Evolutionary conservation across 2,888 invertebrate species (phyloP), one percentile per base, ranked within the genome.

Genomic region (Synanthedon tipuliformis): DNA sequence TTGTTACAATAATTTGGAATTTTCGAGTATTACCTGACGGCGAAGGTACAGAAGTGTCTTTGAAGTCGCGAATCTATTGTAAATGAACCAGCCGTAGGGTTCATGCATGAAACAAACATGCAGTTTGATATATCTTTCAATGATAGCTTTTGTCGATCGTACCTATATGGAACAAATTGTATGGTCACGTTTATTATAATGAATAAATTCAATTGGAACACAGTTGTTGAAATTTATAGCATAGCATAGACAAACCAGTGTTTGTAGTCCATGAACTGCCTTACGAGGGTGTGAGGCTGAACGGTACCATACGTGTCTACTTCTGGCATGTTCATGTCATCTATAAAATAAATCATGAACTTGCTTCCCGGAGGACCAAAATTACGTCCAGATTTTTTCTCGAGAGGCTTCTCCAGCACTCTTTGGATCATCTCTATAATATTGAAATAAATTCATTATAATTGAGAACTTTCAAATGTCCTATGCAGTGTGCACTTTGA

Each of bases 261-360:
- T 60, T 90, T 91, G 73, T 98, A 98, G 79, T 97, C 96, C 90
- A 97, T 92, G 73, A 95, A 96, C 73, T 98, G 96, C 18, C 97
- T 88, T 57, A 98, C 93, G 1, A 98, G 88, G 0, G 98, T 98
- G 70, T 98, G 98, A 0, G 98, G 96, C 72, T 97, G 97, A 12
- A 97, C 97, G 0, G 98, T 98, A 54, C 95, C 96, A 75, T 97
- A 98, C 54, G 90, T 91, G 76, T 98, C 98, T 3, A 97, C 97
- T 85, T 96, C 96, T 0, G 98, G 98, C 97, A 98, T 98, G 75
- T 98, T 98, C 92, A 98, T 91, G 68, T 98, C 98, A 69, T 98
- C 98, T 54, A 98, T 92, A 75, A 98, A 98, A 79, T 97, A 98
- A 53, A 98, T 92, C 89, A 98, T 92, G 16, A 90, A 91, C 78